Evolutionary conservation across 2,797 vertebrate genomes (phyloP).

Genomic region (Gallinago nigripennis): DNA sequence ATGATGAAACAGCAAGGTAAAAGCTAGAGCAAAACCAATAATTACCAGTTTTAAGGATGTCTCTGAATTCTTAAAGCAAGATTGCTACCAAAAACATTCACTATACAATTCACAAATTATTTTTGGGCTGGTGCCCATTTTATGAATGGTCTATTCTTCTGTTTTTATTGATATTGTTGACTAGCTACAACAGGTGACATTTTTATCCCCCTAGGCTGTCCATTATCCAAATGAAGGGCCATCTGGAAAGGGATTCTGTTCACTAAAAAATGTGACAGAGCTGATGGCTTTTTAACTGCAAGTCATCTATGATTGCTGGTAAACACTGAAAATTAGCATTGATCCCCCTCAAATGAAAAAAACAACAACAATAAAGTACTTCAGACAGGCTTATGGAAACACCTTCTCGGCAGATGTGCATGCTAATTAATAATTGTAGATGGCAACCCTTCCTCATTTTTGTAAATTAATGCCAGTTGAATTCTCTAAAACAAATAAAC

Average conservation of each 20-base stretch:
- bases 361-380: constrained; percentile 72
- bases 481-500: constrained; percentile 68
- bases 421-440: constrained; percentile 72
- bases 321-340: constrained; percentile 78
- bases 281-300: constrained; percentile 85
- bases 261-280: constrained; percentile 80
- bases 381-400: constrained; percentile 66
- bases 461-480: constrained; percentile 68
- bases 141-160: constrained; percentile 65
- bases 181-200: constrained; percentile 81
- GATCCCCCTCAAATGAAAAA: constrained; percentile 77
- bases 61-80: constrained; percentile 18
- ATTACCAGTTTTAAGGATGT: neutral
- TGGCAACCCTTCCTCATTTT: constrained; percentile 66
- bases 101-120: constrained; percentile 48
- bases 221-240: constrained; percentile 83
- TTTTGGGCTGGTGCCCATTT: constrained; percentile 38
- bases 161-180: constrained; percentile 78
- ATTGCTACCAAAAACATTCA: constrained; percentile 31
- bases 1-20: neutral
- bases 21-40: neutral
- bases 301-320: constrained; percentile 82
- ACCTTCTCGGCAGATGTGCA: constrained; percentile 70
- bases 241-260: constrained; percentile 84
- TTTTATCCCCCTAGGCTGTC: constrained; percentile 81